Evolutionary conservation across 2,113 vertebrate species (phyloP), one percentile per base, ranked within the genome.

Genomic region (Lophochroa leadbeateri): DNA sequence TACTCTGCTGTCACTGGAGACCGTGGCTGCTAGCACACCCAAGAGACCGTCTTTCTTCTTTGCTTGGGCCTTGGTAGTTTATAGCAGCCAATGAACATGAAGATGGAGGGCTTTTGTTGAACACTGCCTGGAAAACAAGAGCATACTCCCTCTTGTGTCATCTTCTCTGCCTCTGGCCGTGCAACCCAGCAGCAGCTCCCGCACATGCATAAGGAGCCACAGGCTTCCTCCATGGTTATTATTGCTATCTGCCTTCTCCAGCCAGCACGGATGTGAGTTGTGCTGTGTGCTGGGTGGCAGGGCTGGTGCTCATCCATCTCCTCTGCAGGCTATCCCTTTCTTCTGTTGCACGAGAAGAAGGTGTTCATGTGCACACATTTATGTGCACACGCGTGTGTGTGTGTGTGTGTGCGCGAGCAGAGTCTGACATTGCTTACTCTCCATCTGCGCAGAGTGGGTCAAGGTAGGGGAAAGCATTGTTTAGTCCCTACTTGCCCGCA

Each of bases 281-380:
- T 70, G 49, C 58, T 68, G 61, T 1, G 0, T n/a, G 29, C 18
- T 28, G 75, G 13, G 23, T 64, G 37, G 74, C 69, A 33, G n/a
- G 49, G 39, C 19, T 37, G 28, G 9, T 9, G 43, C 33, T 57
- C 8, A n/a, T 29, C 47, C 3, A 4, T 19, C 27, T 21, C 6
- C 39, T 63, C 37, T 13, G 6, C 53, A 29, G 67, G 24, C 52
- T 20, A 4, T 6, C 14, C 0, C 20, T 57, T 20, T 24, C 39
- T 43, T 20, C 64, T 19, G 27, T 0, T 29, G 78, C 47, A 28
- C 27, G 2, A 17, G 49, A 39, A 61, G 84, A 31, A 35, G 21
- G 23, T 5, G 33, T 5, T 20, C 5, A 1, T 21, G n/a, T 4
- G 13, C 47, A 9, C 0, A 2, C 0, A 0, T 33, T 29, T 7